These are phyloP conservation scores for Zaprionus taronus DNA, from an alignment of 1,140 invertebrate genomes.

Conservation along the genomic window DNA sequence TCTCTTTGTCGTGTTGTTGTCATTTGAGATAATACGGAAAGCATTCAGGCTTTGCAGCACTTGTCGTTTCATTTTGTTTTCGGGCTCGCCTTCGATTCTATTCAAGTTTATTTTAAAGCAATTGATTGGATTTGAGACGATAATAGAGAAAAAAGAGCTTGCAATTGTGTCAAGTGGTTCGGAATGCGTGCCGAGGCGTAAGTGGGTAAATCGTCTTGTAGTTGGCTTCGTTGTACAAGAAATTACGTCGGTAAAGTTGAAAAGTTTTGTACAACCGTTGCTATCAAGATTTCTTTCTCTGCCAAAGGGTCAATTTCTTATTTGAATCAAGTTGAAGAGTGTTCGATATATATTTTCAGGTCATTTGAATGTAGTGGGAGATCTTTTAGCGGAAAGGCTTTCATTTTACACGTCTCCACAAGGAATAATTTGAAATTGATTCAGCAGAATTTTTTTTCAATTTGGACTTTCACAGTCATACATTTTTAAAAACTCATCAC, in stretches of 20 bases:
- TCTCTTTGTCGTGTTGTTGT: conserved; percentile 59
- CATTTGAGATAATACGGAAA: conserved; percentile 80
- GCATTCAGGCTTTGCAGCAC: conserved; percentile 54
- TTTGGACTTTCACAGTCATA: too few species aligned
- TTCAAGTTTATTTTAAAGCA: conserved; percentile 78
- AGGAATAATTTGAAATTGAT: too few species aligned
- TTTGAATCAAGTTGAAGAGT: not conserved
- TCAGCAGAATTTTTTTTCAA: too few species aligned
- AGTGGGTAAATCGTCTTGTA: conserved; percentile 29
- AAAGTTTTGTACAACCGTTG: not conserved
- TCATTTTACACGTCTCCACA: not conserved
- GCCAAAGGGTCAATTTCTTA: not conserved
- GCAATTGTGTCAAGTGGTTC: conserved; percentile 44
- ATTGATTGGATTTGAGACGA: conserved; percentile 76
- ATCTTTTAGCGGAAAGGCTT: not conserved
- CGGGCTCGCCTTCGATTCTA: conserved; percentile 64
- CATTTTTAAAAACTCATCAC: too few species aligned
- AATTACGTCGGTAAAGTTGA: conserved; percentile 3
- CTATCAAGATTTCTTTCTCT: not conserved
- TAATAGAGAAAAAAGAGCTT: conserved; percentile 35
- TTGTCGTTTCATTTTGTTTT: conserved; percentile 59
- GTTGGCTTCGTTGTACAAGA: conserved; percentile 15
- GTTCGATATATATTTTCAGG: not conserved
- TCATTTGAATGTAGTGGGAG: not conserved
- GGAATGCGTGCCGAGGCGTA: conserved; percentile 31